Conservation (phyloP, 2,797 vertebrate species). For the Chelonia mydas region DNA sequence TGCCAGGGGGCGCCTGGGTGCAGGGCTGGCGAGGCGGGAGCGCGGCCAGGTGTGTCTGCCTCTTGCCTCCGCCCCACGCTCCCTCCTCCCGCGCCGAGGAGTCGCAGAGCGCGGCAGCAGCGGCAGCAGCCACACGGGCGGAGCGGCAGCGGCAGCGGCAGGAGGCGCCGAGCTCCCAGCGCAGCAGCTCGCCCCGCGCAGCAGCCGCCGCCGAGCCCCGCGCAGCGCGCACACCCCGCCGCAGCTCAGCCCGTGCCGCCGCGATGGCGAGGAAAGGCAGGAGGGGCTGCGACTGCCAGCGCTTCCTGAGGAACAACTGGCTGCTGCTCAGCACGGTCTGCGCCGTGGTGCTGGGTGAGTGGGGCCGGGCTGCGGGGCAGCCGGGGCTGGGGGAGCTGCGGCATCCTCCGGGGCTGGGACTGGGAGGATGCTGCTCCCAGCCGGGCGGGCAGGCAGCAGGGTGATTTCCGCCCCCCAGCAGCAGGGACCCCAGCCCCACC, state of each 20-base stretch:
- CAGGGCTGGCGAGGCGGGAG: not conserved
- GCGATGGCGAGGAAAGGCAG: conserved; percentile 83
- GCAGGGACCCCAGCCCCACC: no score
- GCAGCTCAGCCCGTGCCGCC: not conserved
- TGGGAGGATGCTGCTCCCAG: not conserved
- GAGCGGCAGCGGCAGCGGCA: conserved; percentile 29
- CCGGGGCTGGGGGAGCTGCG: not conserved
- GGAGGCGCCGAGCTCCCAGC: not conserved
- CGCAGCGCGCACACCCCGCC: not conserved
- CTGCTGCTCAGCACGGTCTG: conserved; percentile 90
- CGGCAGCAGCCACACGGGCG: not conserved
- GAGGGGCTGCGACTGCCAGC: conserved; percentile 80
- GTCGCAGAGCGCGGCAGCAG: not conserved
- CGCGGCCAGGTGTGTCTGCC: conserved; percentile 12
- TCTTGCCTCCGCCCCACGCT: not conserved
- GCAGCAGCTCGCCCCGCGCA: not conserved
- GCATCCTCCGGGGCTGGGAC: no score
- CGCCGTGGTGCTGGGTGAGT: conserved; percentile 91
- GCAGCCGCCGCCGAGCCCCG: not conserved
- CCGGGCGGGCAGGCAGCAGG: not conserved
- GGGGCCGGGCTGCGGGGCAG: not conserved
- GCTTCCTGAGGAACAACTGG: conserved; percentile 90
- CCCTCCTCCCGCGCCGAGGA: conserved; percentile 5
- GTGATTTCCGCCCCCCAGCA: not conserved
- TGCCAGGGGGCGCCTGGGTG: not conserved